These are phyloP conservation scores for Buteo buteo DNA, from an alignment of 2,113 vertebrate species.

Conservation along the genomic window DNA sequence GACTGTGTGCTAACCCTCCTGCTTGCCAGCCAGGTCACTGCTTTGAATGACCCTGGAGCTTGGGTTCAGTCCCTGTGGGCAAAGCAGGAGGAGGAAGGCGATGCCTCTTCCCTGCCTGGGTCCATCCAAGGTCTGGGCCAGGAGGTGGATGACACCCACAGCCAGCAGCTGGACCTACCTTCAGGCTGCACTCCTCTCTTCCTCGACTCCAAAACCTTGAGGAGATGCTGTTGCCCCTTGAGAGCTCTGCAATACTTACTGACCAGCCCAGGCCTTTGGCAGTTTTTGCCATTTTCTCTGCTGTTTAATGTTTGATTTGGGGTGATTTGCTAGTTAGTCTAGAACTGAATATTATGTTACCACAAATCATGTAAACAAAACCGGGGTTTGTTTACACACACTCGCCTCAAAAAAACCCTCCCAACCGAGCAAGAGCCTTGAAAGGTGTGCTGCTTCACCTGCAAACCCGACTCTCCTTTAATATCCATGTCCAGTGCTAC, in stretches of 20 bases:
- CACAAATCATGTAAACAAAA: neutral
- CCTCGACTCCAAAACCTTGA: neutral
- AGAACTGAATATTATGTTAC: neutral
- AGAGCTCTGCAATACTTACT: neutral
- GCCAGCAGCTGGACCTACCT: neutral
- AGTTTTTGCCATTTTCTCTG: neutral
- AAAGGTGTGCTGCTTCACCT: neutral
- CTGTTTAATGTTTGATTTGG: neutral
- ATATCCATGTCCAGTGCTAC: neutral
- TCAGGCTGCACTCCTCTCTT: neutral
- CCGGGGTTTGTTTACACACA: accelerated
- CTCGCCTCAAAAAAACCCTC: neutral
- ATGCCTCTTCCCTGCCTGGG: neutral
- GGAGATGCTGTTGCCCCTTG: neutral
- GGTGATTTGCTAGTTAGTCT: neutral
- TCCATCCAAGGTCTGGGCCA: neutral
- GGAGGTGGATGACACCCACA: neutral
- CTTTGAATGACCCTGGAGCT: neutral
- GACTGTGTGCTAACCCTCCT: neutral
- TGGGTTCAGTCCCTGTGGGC: neutral
- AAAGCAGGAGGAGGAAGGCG: neutral
- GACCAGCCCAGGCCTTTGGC: neutral
- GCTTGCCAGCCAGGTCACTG: neutral
- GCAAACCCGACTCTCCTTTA: neutral
- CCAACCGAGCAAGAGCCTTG: neutral